Evolutionary conservation across 1,140 invertebrate genomes (phyloP), one percentile per base, ranked within the genome.

Genomic region (Dreissena rostriformis): DNA sequence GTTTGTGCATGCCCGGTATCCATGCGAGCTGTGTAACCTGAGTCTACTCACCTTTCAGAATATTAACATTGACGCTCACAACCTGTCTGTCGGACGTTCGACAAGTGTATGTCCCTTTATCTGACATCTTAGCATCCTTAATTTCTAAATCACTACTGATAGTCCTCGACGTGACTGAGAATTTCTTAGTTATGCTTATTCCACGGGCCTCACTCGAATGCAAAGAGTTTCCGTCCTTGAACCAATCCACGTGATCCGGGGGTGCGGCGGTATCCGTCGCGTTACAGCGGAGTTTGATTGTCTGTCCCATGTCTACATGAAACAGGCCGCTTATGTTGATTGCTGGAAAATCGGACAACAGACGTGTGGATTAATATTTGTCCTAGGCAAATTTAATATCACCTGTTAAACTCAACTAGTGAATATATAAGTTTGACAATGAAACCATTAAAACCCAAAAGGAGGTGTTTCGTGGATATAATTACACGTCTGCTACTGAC

Each of bases 221-320:
- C 17, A 88, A 77, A 67, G 82, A 84, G 73, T 86, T 74, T 24
- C 86, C 86, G 39, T 85, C 77, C 63, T 86, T 88, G 70, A 88
- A 90, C 89, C 89, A 90, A 80, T 90, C 89, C 26, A 90, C 74
- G 57, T 87, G 82, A 22, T 90, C 87, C 11, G 89, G 89, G 0
- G 86, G 85, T 29, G 86, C 74, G n/a, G 86, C 82, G 26, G 83
- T 65, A 53, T 83, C 87, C 0, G 86, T 86, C 15, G 89, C 89
- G 73, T 90, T 90, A 67, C 89, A 90, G 52, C 51, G 55, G 24
- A 90, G 85, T 57, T 74, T 76, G 15, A 90, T 87, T 29, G 74
- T 61, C 55, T 90, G 85, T 8, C 89, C 89, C 71, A 86, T 84
- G 53, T 90, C 87, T 22, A 90, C 86, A 52, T 86, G 88, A 10